Percentiles rank a stretch among this genome's conserved stretches.
phyloP scores from a whole-genome alignment of 1,140 invertebrate genomes.

The Sarcophaga peregrina region DNA sequence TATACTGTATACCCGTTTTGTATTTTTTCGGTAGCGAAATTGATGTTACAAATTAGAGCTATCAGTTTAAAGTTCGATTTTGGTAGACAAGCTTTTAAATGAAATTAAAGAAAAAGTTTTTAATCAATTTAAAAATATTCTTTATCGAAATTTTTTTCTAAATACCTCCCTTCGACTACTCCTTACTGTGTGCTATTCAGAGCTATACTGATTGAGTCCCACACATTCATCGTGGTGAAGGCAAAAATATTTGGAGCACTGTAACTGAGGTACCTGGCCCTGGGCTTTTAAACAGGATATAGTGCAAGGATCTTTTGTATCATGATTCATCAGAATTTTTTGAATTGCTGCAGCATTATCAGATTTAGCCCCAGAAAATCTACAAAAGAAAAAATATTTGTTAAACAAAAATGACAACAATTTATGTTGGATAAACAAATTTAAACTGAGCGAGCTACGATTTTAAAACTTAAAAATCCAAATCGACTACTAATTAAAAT shows the following conservation, averaged over 20 bases:
- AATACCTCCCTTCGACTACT: conserved; percentile 67
- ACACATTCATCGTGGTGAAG: conserved; percentile 87
- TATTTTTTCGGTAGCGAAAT: no score
- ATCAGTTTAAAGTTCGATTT: no score
- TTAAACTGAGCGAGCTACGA: no score
- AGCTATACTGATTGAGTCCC: conserved; percentile 45
- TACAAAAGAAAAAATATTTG: no score
- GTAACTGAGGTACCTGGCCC: conserved; percentile 80
- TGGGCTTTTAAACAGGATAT: conserved; percentile 78
- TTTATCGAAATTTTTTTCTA: conserved; percentile 10
- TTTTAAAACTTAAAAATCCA: no score
- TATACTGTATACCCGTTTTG: no score
- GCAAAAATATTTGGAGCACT: conserved; percentile 85
- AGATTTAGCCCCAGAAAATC: no score
- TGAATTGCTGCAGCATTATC: no score
- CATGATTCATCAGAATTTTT: background rate
- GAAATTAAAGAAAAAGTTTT: background rate
- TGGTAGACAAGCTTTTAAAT: conserved; percentile 63
- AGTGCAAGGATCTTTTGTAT: conserved; percentile 74
- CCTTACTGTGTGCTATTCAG: conserved; percentile 37
- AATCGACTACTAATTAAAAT: no score
- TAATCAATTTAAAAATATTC: background rate
- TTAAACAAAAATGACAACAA: no score
- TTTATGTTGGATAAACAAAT: no score
- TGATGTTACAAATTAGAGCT: no score